phyloP scores from a whole-genome alignment of 2,888 invertebrate species.

The Eupithecia dodoneata region DNA sequence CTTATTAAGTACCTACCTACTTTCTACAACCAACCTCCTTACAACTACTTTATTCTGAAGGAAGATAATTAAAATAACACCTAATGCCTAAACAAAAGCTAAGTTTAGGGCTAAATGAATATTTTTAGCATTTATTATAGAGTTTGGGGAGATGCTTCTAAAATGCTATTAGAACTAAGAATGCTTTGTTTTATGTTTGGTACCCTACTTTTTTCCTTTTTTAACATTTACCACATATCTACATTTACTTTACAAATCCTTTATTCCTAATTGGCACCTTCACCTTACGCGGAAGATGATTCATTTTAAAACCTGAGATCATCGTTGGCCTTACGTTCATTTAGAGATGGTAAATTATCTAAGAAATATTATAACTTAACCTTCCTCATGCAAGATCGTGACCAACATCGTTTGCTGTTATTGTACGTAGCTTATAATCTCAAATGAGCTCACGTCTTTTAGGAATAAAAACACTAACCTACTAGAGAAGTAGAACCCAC shows the following conservation, averaged over 20 bases:
- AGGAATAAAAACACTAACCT: background rate
- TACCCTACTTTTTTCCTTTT: background rate
- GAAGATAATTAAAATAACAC: background rate
- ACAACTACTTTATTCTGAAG: background rate
- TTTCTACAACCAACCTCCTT: too few relatives aligned
- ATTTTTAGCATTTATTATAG: background rate
- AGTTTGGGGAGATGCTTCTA: background rate
- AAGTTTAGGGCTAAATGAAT: too few relatives aligned
- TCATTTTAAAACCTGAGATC: slow-evolving; percentile 41
- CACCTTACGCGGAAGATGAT: slow-evolving; percentile 34
- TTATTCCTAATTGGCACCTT: background rate
- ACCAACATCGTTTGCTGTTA: slow-evolving; percentile 18
- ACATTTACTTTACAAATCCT: background rate
- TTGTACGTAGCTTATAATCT: background rate
- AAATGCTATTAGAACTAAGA: background rate
- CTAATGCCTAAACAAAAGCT: background rate
- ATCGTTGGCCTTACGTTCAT: slow-evolving; percentile 29
- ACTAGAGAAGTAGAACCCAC: background rate
- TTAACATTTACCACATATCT: background rate
- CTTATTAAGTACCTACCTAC: too few relatives aligned
- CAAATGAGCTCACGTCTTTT: background rate
- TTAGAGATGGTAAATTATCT: slow-evolving; percentile 26
- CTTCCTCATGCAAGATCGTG: slow-evolving; percentile 36
- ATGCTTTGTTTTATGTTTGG: background rate
- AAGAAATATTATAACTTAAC: slow-evolving; percentile 18